Percentiles rank a stretch among this genome's conserved stretches.
Evolutionary conservation across 1,140 invertebrate genomes (phyloP).

Genomic region (Paracyclopina nana): DNA sequence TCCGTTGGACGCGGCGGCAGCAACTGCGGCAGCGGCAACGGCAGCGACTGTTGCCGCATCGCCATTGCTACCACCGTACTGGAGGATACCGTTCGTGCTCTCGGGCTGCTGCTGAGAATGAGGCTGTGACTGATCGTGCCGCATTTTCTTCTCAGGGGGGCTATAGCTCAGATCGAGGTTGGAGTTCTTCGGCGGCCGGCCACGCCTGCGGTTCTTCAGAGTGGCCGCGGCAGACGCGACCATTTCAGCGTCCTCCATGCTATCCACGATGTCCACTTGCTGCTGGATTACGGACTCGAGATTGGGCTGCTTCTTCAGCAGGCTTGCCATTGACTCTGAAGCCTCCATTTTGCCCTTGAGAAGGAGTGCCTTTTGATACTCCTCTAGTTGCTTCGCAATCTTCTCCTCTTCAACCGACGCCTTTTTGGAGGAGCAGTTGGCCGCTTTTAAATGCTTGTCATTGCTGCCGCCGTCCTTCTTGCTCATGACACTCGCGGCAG

Average conservation of each 20-base stretch:
- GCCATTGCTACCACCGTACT: too few species aligned
- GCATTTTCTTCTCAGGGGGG: constrained; percentile 1
- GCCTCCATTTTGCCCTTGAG: background rate
- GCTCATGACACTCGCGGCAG: background rate
- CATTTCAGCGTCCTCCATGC: background rate
- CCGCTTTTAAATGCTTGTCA: too few species aligned
- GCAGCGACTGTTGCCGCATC: too few species aligned
- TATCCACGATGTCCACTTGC: background rate
- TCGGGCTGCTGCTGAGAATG: background rate
- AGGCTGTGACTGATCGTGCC: background rate
- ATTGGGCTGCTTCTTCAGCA: background rate
- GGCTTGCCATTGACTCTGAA: background rate
- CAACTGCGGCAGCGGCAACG: too few species aligned
- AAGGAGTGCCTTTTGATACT: constrained; percentile 1
- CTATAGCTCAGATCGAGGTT: background rate
- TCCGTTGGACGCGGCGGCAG: too few species aligned
- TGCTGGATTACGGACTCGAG: background rate
- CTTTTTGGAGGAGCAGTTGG: too few species aligned
- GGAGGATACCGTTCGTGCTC: background rate
- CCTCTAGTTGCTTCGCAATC: background rate
- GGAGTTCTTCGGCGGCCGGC: background rate
- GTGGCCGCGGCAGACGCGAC: background rate
- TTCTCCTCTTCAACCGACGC: constrained; percentile 13
- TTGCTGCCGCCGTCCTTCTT: too few species aligned
- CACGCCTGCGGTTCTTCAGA: background rate